phyloP scores from a whole-genome alignment of 2,888 invertebrate species.

The Lepeophtheirus nordmannii region DNA sequence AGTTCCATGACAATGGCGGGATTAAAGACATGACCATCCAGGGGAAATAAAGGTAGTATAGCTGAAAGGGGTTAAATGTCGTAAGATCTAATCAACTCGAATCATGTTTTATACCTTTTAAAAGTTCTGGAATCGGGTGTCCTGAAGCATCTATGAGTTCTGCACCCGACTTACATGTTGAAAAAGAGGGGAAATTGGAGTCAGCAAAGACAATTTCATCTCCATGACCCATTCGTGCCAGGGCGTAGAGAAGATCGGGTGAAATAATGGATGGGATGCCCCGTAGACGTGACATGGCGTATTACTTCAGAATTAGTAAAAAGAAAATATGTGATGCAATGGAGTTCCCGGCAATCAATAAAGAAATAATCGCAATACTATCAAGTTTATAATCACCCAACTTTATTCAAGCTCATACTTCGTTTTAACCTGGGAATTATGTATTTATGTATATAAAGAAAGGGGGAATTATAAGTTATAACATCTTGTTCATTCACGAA shows the following conservation, averaged over 20 bases:
- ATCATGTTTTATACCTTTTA: background rate
- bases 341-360: no score
- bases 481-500: no score
- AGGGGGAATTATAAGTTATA: no score
- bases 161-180: background rate
- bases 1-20: slow-evolving; percentile 21
- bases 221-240: slow-evolving; percentile 22
- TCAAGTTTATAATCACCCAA: no score
- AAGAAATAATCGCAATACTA: no score
- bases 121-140: slow-evolving; percentile 20
- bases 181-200: slow-evolving; percentile 22
- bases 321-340: no score
- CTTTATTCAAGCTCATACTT: no score
- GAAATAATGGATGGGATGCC: slow-evolving; percentile 17
- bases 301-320: no score
- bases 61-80: background rate
- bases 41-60: slow-evolving; percentile 13
- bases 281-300: slow-evolving; percentile 3
- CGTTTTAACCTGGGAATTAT: no score
- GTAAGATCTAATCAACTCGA: background rate
- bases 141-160: slow-evolving; percentile 18
- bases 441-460: no score
- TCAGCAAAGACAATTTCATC: slow-evolving; percentile 23
- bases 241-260: slow-evolving; percentile 18
- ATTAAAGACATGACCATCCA: slow-evolving; percentile 16